Conservation (phyloP, 1,140 invertebrate genomes). For the Apolygus lucorum region DNA sequence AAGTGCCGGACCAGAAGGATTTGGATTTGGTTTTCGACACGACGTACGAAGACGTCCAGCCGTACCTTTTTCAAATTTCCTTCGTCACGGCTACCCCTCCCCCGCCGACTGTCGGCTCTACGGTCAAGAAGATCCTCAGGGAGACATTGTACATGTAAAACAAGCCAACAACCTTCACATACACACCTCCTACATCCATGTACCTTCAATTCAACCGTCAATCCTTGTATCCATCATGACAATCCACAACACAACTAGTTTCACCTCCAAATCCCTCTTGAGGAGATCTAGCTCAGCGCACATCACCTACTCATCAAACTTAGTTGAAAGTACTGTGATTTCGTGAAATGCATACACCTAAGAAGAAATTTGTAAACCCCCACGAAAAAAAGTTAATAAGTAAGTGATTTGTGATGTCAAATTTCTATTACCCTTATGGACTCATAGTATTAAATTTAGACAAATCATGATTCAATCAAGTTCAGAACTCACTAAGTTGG, state of each 20-base stretch:
- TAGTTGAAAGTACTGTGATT: too few relatives aligned
- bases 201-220: neutral
- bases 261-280: neutral
- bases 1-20: constrained; percentile 16
- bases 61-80: neutral
- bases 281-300: neutral
- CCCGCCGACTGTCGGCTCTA: neutral
- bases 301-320: neutral
- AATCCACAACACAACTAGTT: neutral
- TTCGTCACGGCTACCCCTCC: constrained; percentile 7
- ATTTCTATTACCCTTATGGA: too few relatives aligned
- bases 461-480: too few relatives aligned
- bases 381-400: too few relatives aligned
- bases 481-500: too few relatives aligned
- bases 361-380: too few relatives aligned
- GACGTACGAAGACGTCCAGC: neutral
- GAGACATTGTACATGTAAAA: neutral
- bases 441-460: too few relatives aligned
- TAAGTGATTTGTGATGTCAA: too few relatives aligned
- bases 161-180: neutral
- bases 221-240: neutral
- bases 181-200: neutral
- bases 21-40: constrained; percentile 3
- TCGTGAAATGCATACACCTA: too few relatives aligned
- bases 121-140: constrained; percentile 1